A percentile compares a stretch with the other conserved stretches of the same genome.
Evolutionary conservation across 1,140 invertebrate genomes (phyloP).

Genomic region (Drosophila bifasciata): DNA sequence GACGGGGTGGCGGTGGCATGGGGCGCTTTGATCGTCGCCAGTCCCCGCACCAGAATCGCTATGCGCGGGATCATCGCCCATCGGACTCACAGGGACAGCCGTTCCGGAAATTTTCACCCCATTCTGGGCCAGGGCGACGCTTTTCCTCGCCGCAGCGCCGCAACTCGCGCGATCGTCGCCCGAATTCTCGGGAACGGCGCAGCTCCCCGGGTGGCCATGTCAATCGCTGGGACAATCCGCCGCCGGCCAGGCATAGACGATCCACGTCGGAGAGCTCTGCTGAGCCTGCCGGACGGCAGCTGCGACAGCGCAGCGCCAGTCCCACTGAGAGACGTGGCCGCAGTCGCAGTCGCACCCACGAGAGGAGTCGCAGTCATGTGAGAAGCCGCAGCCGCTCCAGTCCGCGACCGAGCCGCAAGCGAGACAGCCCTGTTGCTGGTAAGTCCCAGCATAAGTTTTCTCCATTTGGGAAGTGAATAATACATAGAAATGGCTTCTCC

Average conservation of each 20-base stretch:
- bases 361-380: constrained; percentile 32
- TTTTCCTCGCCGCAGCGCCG: constrained; percentile 58
- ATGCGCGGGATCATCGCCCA: constrained; percentile 67
- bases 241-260: constrained; percentile 20
- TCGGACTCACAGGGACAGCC: constrained; percentile 66
- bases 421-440: constrained; percentile 44
- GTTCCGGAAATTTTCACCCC: constrained; percentile 76
- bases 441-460: not conserved
- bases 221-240: constrained; percentile 61
- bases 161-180: constrained; percentile 44
- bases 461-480: not conserved
- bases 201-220: constrained; percentile 44
- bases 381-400: constrained; percentile 66
- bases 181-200: constrained; percentile 64
- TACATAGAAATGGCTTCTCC: constrained; percentile 5
- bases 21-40: constrained; percentile 70
- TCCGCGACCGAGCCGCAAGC: constrained; percentile 48
- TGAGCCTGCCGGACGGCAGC: constrained; percentile 25
- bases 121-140: constrained; percentile 48
- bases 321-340: constrained; percentile 39
- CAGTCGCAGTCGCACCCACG: constrained; percentile 46
- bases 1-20: constrained; percentile 61
- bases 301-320: constrained; percentile 51
- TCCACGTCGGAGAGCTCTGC: constrained; percentile 42
- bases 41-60: constrained; percentile 67